Base-by-base conservation (phyloP, 2,113 vertebrate genomes). In the Edolisoma coerulescens region DNA sequence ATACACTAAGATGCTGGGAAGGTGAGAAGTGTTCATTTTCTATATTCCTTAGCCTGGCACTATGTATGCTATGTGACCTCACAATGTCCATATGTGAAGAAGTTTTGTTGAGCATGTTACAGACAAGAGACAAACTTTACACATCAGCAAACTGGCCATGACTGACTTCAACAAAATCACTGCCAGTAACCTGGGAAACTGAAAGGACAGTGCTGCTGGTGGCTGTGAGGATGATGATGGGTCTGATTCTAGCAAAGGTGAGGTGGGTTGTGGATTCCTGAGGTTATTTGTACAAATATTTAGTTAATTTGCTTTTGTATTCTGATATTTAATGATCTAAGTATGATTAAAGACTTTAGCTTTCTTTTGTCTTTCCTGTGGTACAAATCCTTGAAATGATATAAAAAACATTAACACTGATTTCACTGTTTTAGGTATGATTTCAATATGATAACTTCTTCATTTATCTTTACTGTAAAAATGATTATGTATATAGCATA, bases 381-480 rank as follows among this genome's bases (percentile, higher is more conserved):
- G 35, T 89, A 70, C 37, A 86, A 77, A 52, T 77, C 13, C 14
- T 63, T 92, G 80, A 69, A 35, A 54, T 47, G 13, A 63, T 63
- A 65, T 45, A 84, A 90, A 91, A 82, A 69, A 80, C 45, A 77
- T 63, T 70, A 74, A 44, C 33, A 63, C 27, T 5, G 3, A 50
- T 79, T 96, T 89, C 27, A 17, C 37, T 60, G 9, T 18, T 95
- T 86, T 67, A 70, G 47, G 23, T 65, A 42, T 59, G 10, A 81
- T 95, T 86, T 95, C 47, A 59, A 7, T 70, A 39, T 27, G 28
- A 78, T 81, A 59, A 79, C 44, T 80, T 85, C 35, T 77, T 68
- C 68, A 78, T 87, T 95, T 93, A 89, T 3, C 64, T 90, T 92
- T 89, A 93, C 54, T 84, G 35, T 87, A 87, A 95, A 90, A 97